Percentiles rank a stretch among this genome's conserved stretches.
Evolutionary conservation across 2,113 vertebrate genomes (phyloP).

Genomic region (Neomonachus schauinslandi): DNA sequence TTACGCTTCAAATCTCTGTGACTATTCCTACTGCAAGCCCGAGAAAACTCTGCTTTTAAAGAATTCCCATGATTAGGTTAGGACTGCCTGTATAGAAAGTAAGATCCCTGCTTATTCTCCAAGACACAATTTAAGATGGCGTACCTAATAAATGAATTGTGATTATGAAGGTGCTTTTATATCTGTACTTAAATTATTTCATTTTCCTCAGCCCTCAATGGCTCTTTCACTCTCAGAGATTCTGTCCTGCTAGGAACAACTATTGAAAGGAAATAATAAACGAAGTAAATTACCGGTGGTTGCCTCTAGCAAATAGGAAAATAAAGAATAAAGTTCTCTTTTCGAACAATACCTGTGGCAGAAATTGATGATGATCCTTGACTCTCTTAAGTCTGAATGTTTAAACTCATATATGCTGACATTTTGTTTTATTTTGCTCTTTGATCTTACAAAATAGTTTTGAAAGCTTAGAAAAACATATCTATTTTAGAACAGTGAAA

Average conservation of each 20-base stretch:
- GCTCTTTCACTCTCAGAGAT: background rate
- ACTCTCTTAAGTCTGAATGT: background rate
- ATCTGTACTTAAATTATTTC: background rate
- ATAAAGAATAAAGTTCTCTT: background rate
- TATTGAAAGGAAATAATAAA: background rate
- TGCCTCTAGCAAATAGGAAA: background rate
- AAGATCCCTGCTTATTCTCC: background rate
- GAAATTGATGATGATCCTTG: background rate
- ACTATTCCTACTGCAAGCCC: background rate
- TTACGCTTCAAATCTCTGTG: background rate
- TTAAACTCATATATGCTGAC: background rate
- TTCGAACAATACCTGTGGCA: background rate
- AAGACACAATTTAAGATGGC: background rate
- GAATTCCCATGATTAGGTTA: background rate
- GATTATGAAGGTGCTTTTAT: background rate
- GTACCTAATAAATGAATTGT: background rate
- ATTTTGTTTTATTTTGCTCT: background rate
- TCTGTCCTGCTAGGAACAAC: background rate
- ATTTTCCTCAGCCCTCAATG: background rate
- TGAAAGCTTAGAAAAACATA: background rate
- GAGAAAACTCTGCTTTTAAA: background rate
- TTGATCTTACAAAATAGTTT: background rate
- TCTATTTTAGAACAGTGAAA: background rate
- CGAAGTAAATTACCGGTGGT: background rate
- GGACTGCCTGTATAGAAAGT: background rate